Conservation (phyloP, 2,797 vertebrate genomes). For the Dendrocincla tyrannina region DNA sequence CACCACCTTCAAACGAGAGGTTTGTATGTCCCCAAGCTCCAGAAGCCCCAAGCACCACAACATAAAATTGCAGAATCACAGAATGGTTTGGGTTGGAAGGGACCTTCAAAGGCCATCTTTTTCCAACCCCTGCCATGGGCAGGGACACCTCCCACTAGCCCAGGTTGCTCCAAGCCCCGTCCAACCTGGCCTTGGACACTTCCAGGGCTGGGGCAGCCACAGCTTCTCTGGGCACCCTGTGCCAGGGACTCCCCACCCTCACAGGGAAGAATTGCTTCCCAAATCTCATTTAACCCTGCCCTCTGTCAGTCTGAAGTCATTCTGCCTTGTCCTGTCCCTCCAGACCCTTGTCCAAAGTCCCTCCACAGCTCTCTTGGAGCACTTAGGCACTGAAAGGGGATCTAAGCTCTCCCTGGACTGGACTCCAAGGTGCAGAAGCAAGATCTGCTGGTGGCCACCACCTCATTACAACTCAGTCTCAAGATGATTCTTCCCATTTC, state of each 20-base stretch:
- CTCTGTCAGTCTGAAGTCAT: background rate
- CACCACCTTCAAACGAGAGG: background rate
- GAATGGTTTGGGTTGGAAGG: background rate
- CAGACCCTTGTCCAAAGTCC: fast-evolving
- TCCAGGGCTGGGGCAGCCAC: background rate
- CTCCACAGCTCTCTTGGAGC: background rate
- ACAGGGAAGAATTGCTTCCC: background rate
- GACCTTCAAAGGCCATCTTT: no score
- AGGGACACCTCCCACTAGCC: background rate
- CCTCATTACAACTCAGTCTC: background rate
- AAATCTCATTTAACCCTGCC: background rate
- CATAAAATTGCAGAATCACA: background rate
- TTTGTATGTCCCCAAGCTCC: background rate
- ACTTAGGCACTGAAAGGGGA: background rate
- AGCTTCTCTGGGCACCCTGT: background rate
- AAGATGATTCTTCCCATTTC: background rate
- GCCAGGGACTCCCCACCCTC: fast-evolving
- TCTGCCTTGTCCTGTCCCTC: background rate
- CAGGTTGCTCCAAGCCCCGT: background rate
- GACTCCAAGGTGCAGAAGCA: fast-evolving
- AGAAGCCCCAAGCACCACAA: background rate
- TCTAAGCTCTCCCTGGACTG: background rate
- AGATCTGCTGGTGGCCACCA: background rate
- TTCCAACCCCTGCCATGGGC: background rate
- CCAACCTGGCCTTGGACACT: background rate